These are phyloP conservation scores for Teleogryllus oceanicus DNA, from an alignment of 2,888 invertebrate species.

Conservation along the genomic window DNA sequence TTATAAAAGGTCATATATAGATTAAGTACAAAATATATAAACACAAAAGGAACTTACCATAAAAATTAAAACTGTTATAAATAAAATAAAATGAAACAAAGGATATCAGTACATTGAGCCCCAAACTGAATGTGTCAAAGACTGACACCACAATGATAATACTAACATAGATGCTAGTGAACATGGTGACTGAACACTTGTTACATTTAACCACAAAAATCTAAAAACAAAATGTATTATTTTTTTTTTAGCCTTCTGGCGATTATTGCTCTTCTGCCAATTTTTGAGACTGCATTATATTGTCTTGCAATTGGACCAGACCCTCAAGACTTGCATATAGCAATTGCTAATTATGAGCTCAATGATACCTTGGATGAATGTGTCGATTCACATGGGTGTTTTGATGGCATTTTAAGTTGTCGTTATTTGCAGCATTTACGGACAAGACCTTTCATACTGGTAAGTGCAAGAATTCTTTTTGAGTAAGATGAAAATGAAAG, in stretches of 20 bases:
- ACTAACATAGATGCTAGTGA: no score
- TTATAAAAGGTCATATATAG: no score
- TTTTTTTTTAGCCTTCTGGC: conserved; percentile 63
- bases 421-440: conserved; percentile 69
- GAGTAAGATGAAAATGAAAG: not conserved
- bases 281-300: conserved; percentile 81
- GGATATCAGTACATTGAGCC: no score
- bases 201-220: no score
- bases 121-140: no score
- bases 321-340: conserved; percentile 70
- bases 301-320: conserved; percentile 87
- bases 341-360: conserved; percentile 77
- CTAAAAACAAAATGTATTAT: no score
- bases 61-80: no score
- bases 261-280: conserved; percentile 81
- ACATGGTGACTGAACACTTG: no score
- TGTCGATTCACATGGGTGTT: conserved; percentile 53
- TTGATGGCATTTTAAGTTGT: conserved; percentile 69
- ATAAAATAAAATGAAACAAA: no score
- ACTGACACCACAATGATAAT: no score
- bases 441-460: conserved; percentile 62
- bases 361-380: conserved; percentile 45
- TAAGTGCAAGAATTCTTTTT: conserved; percentile 48
- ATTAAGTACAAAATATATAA: no score
- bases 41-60: no score